Evolutionary conservation across 2,113 vertebrate species (phyloP), one percentile per base, ranked within the genome.

Genomic region (Micromys minutus): DNA sequence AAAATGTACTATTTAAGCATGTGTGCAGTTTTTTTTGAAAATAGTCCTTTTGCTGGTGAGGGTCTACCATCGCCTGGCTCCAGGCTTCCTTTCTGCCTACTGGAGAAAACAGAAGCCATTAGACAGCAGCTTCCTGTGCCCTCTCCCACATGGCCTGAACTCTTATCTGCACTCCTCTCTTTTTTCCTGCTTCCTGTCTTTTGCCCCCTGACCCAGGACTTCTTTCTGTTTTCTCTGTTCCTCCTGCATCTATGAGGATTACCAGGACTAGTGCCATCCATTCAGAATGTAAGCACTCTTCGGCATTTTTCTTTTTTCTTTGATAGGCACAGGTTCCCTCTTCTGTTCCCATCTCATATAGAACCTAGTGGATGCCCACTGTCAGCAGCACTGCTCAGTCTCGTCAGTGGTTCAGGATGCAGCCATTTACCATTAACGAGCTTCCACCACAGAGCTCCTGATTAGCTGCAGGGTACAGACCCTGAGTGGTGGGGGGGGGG

Each of bases 141-240:
- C 31, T 79, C 8, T 21, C 34, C 55, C 91, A 93, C 87, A 91
- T 92, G 84, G 80, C 87, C 93, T 92, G 87, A 80, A 80, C 2
- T 50, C 57, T 50, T 45, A 80, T 42, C 75, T 50, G 74, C 59
- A 31, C 75, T 87, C 87, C 77, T 91, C 81, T 34, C 36, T 90
- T 76, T 47, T 42, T 89, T 90, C 95, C 86, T 87, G 84, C 92
- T 85, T 96, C 84, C 90, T 63, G 75, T 71, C 93, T 89, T n/a
- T n/a, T n/a, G n/a, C n/a, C n/a, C n/a, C n/a, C n/a, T n/a, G n/a
- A n/a, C 50, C 47, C 39, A 61, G 57, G 57, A 26, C 74, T 63
- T 34, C 71, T 67, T 87, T 31, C 47, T 24, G 2, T n/a, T 3
- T n/a, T 50, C 7, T 7, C n/a, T 87, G 52, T 69, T 79, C 45